Evolutionary conservation across 92 coral and sea anemone genomes (phyloP).

Genomic region (Porites lobata): DNA sequence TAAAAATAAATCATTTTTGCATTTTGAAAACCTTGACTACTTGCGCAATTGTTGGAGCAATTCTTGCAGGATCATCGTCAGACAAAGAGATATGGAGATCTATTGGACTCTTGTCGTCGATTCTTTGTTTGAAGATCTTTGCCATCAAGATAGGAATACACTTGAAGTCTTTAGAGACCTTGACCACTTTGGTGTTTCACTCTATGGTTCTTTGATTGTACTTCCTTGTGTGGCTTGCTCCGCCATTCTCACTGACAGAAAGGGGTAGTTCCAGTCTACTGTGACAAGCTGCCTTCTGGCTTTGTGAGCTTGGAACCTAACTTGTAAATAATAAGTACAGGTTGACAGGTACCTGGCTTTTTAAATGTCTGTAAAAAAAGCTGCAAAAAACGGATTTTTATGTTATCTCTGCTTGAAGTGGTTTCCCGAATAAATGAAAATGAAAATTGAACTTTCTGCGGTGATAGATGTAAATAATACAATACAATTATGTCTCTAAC

Average conservation of each 20-base stretch:
- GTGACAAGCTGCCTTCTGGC: constrained; percentile 67
- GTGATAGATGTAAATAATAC: no score
- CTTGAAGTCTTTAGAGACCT: constrained; percentile 56
- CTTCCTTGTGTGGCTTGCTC: constrained; percentile 43
- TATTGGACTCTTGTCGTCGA: constrained; percentile 27
- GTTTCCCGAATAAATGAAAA: no score
- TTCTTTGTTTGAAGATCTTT: constrained; percentile 35
- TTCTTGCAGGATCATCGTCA: constrained; percentile 42
- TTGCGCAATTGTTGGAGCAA: constrained; percentile 50
- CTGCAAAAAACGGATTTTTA: no score
- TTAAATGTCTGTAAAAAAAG: no score
- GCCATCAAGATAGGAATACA: constrained; percentile 64
- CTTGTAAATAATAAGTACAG: no score
- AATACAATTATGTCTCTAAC: no score
- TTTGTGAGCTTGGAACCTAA: constrained; percentile 54
- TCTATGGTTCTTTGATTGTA: constrained; percentile 62
- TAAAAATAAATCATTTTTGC: constrained; percentile 41
- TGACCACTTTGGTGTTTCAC: constrained; percentile 53
- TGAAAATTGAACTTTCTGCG: no score
- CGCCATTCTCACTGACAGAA: constrained; percentile 30
- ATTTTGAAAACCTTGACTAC: constrained; percentile 45
- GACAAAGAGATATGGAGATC: constrained; percentile 26
- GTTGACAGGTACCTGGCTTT: no score
- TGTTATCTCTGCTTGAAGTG: no score
- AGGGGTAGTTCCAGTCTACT: constrained; percentile 61